These are phyloP conservation scores for Tautogolabrus adspersus DNA, from an alignment of 2,113 vertebrate genomes.

Conservation along the genomic window DNA sequence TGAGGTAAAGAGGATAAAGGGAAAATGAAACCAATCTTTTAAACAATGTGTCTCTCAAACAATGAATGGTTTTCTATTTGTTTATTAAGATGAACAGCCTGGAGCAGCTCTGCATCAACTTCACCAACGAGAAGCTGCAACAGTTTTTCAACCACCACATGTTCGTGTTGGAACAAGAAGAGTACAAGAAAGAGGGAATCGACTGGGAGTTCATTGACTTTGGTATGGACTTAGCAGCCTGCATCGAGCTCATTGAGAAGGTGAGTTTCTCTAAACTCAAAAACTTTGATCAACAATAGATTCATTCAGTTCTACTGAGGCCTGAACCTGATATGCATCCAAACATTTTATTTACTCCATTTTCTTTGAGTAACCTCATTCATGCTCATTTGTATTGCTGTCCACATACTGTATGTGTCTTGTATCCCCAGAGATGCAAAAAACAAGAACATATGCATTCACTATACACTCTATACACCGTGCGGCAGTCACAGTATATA, in stretches of 20 bases:
- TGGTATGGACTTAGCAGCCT: constrained; percentile 92
- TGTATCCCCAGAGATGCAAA: too few relatives aligned
- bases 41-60: not conserved
- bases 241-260: constrained; percentile 95
- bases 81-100: constrained; percentile 71
- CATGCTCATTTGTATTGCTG: too few relatives aligned
- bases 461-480: too few relatives aligned
- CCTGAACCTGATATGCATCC: too few relatives aligned
- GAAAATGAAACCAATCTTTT: not conserved
- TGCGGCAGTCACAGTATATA: too few relatives aligned
- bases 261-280: constrained; percentile 58
- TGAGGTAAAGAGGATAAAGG: constrained; percentile 47
- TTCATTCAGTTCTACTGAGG: not conserved
- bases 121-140: constrained; percentile 86
- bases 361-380: too few relatives aligned
- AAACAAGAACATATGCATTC: too few relatives aligned
- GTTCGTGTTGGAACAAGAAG: constrained; percentile 83
- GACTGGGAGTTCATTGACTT: constrained; percentile 93
- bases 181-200: constrained; percentile 92
- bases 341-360: too few relatives aligned
- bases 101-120: constrained; percentile 88
- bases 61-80: not conserved
- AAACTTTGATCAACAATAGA: not conserved
- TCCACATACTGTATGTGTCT: too few relatives aligned
- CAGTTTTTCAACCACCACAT: constrained; percentile 94